These are phyloP conservation scores for Hemitrygon akajei DNA, from an alignment of 2,797 vertebrate genomes.

Conservation along the genomic window DNA sequence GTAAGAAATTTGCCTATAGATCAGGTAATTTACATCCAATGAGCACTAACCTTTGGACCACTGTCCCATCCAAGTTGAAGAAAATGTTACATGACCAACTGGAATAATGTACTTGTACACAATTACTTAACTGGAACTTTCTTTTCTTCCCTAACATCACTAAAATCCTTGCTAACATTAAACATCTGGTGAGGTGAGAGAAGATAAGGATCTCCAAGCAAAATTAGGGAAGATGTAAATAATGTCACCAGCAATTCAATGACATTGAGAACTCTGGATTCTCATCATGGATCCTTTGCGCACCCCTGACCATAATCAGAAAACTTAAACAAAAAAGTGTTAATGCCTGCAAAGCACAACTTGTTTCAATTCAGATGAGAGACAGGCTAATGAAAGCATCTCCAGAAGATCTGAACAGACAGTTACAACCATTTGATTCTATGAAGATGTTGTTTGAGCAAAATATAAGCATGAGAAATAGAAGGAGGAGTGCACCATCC, in stretches of 20 bases:
- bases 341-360: neutral
- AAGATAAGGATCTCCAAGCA: neutral
- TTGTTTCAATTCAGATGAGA: neutral
- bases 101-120: neutral
- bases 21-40: no score
- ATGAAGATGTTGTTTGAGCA: no score
- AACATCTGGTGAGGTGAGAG: neutral
- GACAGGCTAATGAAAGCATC: neutral
- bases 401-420: neutral
- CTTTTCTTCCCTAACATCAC: neutral
- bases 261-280: neutral
- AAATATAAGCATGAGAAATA: no score
- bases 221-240: neutral
- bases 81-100: neutral
- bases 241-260: neutral
- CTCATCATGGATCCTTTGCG: neutral
- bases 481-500: no score
- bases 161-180: neutral
- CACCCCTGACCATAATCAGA: neutral
- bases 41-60: no score
- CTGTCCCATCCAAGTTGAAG: no score
- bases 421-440: neutral
- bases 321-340: neutral
- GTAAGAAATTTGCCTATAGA: neutral
- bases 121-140: neutral